phyloP scores from a whole-genome alignment of 1,140 invertebrate genomes.

The Zaprionus davidi region DNA sequence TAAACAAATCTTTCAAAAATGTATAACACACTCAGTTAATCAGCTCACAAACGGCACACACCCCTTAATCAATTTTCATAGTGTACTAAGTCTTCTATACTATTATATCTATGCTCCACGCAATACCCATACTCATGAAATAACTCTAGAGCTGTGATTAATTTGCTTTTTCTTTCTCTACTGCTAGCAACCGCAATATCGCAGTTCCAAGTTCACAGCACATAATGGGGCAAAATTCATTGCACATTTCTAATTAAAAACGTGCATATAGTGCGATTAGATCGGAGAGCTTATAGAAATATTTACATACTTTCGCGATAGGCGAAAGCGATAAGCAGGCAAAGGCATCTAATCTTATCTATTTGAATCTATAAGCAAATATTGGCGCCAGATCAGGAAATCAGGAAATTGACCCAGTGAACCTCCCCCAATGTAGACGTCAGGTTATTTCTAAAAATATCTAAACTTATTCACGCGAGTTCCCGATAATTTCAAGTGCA shows the following conservation, averaged over 20 bases:
- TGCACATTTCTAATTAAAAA: constrained; percentile 60
- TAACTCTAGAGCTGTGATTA: neutral
- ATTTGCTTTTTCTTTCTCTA: neutral
- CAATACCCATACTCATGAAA: neutral
- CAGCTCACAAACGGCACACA: neutral
- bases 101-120: neutral
- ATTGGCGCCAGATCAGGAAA: constrained; percentile 37
- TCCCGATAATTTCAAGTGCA: neutral
- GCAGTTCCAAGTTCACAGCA: constrained; percentile 34
- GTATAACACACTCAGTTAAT: neutral
- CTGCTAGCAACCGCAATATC: neutral
- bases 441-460: constrained; percentile 9
- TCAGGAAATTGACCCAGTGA: constrained; percentile 5
- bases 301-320: constrained; percentile 23
- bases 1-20: neutral
- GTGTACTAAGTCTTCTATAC: neutral
- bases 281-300: constrained; percentile 40
- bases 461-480: constrained; percentile 20
- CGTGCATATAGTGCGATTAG: constrained; percentile 33
- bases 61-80: neutral
- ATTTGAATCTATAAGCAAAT: constrained; percentile 35
- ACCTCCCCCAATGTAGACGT: neutral
- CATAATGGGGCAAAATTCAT: constrained; percentile 17
- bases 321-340: constrained; percentile 21
- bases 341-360: constrained; percentile 54